Base-by-base conservation (phyloP, 2,888 invertebrate species). In the Tuberolachnus salignus region DNA sequence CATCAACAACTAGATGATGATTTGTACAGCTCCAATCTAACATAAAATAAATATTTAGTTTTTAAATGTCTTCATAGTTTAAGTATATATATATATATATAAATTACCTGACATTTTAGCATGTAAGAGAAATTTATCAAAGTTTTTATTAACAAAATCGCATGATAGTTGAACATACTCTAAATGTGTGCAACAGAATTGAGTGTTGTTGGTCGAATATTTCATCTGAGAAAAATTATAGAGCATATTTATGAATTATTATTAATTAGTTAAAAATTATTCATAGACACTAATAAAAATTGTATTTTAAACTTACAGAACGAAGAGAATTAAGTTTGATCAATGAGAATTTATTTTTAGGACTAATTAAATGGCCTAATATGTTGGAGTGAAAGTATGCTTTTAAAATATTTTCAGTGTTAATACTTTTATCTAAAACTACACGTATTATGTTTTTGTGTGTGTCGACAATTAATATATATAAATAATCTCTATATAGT, bases 361-460 rank as follows among this genome's bases (percentile, higher is more conserved):
- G 80, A 46, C 64, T 66, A 34, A 81, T 80, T 49, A 81, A 63
- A 14, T 82, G 67, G 11, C 81, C 83, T 44, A 81, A 75, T 59
- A 83, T 72, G 51, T 83, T 75, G 23, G 82, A 91, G 83, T 92
- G 90, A 82, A 91, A 91, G 84, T 91, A 92, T 8, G 90, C 90
- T 83, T 89, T 87, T 13, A 93, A 84, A n/a, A 91, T 86, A 82
- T 91, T 90, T 70, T 85, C 85, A 0, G 88, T 84, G 0, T 83
- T 84, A 26, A 88, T 87, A n/a, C 87, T 85, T 67, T 88, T 87
- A 80, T 88, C 87, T 1, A 81, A 71, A 26, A 81, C 34, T 16
- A 81, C 80, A 19, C 70, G 51, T 55, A 81, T 70, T 3, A 49
- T 46, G 16, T 67, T 42, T 26, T 61, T 55, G 21, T 80, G 69